Base-by-base conservation (phyloP, 2,797 vertebrate species). In the Danio albolineatus region DNA sequence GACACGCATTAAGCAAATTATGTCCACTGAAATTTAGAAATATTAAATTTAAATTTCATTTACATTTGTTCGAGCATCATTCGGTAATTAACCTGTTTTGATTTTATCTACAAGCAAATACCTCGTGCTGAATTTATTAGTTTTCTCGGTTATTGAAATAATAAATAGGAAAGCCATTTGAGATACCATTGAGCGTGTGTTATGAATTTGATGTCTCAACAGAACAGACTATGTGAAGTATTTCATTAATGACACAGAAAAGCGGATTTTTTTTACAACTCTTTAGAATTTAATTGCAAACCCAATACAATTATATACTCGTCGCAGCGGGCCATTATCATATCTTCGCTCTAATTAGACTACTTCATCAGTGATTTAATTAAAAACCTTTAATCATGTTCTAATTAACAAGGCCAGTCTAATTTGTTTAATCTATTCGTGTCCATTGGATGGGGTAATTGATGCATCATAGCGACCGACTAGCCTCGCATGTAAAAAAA, bases 381-480 rank as follows among this genome's bases (percentile, higher is more conserved):
- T 96, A 96, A 93, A 95, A 92, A 95, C 91, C 92, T 95, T 94
- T 94, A 95, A 96, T 96, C 93, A 95, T 92, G 89, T 91, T 90
- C 91, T 97, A 96, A 97, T 98, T 96, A 98, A 96, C 95, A 93
- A 94, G 93, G 83, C 88, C 93, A 93, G 94, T 95, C 92, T 95
- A 90, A 94, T 95, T 94, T 94, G 93, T 92, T 95, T 95, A 91
- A 95, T 94, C 90, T 94, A 85, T 90, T 91, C 89, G 91, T 91
- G 92, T 92, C 86, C 90, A 92, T 92, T 90, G 86, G 88, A 90
- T 91, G 85, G 87, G 89, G 87, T 94, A 92, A 95, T 93, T 94
- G 93, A 90, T 91, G 67, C 46, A 71, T 51, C 90, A 93, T 90
- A 87, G 82, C 85, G 86, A 92, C 92, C 88, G 88, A 91, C 90